Conservation (phyloP, 2,113 vertebrate species). For the Nycticryphes semicollaris region DNA sequence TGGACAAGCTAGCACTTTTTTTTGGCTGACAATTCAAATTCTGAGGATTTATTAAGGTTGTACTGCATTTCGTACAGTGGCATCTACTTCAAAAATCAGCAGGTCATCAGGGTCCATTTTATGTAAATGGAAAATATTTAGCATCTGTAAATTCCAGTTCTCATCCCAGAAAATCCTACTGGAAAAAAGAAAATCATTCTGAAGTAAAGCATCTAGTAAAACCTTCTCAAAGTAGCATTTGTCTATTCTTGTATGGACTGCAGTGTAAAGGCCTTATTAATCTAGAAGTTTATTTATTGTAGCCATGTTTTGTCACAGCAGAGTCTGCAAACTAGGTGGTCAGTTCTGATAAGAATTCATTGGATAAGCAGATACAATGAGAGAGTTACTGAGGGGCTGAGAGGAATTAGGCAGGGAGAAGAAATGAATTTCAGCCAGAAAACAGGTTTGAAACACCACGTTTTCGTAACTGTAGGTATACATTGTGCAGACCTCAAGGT, state of each 20-base stretch:
- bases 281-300: not conserved
- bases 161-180: not conserved
- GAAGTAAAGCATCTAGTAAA: not conserved
- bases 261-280: not conserved
- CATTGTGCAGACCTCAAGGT: not conserved
- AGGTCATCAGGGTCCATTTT: not conserved
- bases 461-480: not conserved
- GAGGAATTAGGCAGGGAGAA: not conserved
- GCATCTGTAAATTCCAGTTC: not conserved
- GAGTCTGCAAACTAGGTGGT: not conserved
- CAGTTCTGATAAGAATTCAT: not conserved
- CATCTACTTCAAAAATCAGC: not conserved
- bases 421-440: not conserved
- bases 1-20: not conserved
- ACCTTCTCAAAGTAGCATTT: not conserved
- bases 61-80: not conserved
- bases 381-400: not conserved
- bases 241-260: not conserved
- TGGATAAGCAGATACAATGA: not conserved
- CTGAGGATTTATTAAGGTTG: not conserved
- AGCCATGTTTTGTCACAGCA: not conserved
- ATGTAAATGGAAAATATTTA: not conserved
- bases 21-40: not conserved
- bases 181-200: not conserved
- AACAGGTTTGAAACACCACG: not conserved